Evolutionary conservation across 2,797 vertebrate genomes (phyloP).

Genomic region (Mus minutoides): DNA sequence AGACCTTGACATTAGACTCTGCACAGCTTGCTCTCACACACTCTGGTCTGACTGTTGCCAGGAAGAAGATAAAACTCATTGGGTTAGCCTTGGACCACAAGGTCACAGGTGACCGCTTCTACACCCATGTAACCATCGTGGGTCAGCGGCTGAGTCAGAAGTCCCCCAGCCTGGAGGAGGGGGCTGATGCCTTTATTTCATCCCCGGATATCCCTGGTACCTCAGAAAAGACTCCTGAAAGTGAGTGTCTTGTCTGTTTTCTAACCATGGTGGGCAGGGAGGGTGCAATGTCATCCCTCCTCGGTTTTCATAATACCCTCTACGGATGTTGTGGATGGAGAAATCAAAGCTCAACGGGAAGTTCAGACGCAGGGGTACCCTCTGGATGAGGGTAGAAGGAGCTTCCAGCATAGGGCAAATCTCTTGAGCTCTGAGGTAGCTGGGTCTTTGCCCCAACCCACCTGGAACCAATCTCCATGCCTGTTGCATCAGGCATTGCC

Average conservation of each 20-base stretch:
- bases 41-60: slow-evolving; percentile 76
- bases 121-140: slow-evolving; percentile 84
- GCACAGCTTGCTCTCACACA: neutral
- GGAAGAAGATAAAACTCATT: slow-evolving; percentile 87
- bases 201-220: slow-evolving; percentile 39
- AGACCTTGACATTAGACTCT: neutral
- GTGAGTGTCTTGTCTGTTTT: slow-evolving; percentile 70
- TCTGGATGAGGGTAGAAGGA: neutral
- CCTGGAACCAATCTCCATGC: neutral
- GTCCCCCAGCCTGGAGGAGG: slow-evolving; percentile 82
- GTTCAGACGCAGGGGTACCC: neutral
- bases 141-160: slow-evolving; percentile 88
- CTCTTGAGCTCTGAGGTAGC: neutral
- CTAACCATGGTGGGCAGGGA: neutral
- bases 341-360: neutral
- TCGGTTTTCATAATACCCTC: neutral
- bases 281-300: neutral
- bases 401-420: neutral
- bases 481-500: neutral
- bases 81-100: slow-evolving; percentile 87
- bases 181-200: slow-evolving; percentile 83
- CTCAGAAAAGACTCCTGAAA: slow-evolving; percentile 71
- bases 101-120: slow-evolving; percentile 88
- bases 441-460: neutral
- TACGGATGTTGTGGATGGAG: neutral